Conservation (phyloP, 2,797 vertebrate genomes). For the Coccyzus lansbergi region DNA sequence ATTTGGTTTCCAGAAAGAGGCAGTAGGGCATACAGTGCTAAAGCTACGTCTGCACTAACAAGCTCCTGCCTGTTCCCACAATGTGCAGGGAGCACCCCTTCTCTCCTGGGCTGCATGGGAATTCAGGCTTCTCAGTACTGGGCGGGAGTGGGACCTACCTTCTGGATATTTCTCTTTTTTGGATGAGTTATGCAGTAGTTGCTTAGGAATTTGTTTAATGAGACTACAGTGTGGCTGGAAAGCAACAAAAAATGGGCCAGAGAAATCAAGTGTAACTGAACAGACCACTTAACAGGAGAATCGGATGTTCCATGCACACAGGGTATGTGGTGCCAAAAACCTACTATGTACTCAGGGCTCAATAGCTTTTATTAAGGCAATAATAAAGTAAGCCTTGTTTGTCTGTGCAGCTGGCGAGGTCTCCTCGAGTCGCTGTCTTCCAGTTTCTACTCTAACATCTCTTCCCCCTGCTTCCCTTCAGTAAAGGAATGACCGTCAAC, state of each 20-base stretch:
- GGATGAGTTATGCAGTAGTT: background rate
- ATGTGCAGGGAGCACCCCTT: background rate
- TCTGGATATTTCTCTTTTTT: background rate
- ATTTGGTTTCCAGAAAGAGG: background rate
- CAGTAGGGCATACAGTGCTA: background rate
- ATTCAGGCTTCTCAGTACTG: background rate
- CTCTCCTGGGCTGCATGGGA: background rate
- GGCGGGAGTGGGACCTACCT: background rate
- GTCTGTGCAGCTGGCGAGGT: constrained; percentile 77
- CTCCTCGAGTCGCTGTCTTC: constrained; percentile 69
- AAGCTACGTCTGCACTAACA: background rate
- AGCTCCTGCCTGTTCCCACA: background rate
- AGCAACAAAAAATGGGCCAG: constrained; percentile 44
- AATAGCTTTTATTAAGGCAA: constrained; percentile 81
- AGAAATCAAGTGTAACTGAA: constrained; percentile 70
- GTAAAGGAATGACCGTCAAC: background rate
- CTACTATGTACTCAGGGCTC: constrained; percentile 75
- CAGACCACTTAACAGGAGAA: constrained; percentile 69
- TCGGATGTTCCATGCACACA: constrained; percentile 66
- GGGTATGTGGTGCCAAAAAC: constrained; percentile 66
- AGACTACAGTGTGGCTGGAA: constrained; percentile 32
- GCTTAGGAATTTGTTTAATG: constrained; percentile 16
- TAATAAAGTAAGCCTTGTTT: constrained; percentile 83
- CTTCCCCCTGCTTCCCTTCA: constrained; percentile 45
- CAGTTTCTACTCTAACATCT: constrained; percentile 70